A percentile compares a stretch with the other conserved stretches of the same genome.
Evolutionary conservation across 1,140 invertebrate genomes (phyloP).

Genomic region (Goniozus legneri): DNA sequence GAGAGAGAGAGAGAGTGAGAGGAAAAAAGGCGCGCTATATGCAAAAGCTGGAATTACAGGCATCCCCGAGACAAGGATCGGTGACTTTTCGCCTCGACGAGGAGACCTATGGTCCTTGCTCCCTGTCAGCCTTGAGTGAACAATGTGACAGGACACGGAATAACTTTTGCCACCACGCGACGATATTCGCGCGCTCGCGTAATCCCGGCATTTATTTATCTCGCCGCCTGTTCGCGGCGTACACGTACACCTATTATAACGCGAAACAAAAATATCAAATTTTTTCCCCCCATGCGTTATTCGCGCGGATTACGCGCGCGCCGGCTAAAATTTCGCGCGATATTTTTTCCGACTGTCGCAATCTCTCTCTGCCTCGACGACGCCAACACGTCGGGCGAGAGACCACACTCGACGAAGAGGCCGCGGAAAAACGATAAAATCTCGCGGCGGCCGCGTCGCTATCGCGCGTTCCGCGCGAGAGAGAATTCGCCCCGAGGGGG

Average conservation of each 20-base stretch:
- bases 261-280: too few species aligned
- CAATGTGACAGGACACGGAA: constrained; percentile 20
- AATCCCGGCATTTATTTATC: too few species aligned
- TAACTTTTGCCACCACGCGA: constrained; percentile 17
- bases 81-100: constrained; percentile 4
- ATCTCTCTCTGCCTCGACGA: too few species aligned
- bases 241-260: too few species aligned
- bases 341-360: too few species aligned
- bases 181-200: too few species aligned
- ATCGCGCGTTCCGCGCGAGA: neutral
- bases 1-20: neutral
- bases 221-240: too few species aligned
- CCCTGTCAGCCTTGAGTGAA: constrained; percentile 18
- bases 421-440: neutral
- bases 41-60: neutral
- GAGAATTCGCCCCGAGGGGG: neutral
- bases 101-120: constrained; percentile 11
- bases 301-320: too few species aligned
- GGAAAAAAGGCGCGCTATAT: constrained; percentile 10
- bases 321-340: too few species aligned
- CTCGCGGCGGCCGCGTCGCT: neutral
- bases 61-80: constrained; percentile 9
- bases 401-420: neutral
- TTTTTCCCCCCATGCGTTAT: too few species aligned
- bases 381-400: too few species aligned